These are phyloP conservation scores for Lithophane socia DNA, from an alignment of 2,888 invertebrate genomes.

Conservation along the genomic window DNA sequence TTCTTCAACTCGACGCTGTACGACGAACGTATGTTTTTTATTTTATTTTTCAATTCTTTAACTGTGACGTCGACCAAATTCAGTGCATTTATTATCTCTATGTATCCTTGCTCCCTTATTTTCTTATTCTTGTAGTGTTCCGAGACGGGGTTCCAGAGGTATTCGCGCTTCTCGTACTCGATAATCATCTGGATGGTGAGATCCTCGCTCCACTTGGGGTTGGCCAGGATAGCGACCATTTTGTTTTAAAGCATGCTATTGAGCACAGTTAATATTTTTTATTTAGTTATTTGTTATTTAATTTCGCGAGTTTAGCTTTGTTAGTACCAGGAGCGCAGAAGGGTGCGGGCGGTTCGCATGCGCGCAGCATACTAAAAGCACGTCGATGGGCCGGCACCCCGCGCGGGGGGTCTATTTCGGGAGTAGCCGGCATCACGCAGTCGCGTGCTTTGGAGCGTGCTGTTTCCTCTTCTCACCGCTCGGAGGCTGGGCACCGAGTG, in stretches of 20 bases:
- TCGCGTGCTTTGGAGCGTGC: constrained; percentile 90
- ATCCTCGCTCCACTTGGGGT: constrained; percentile 90
- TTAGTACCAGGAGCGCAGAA: constrained; percentile 85
- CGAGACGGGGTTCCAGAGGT: constrained; percentile 88
- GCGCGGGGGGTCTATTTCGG: constrained; percentile 89
- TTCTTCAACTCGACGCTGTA: constrained; percentile 90
- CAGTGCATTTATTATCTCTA: constrained; percentile 87
- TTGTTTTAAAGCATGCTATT: constrained; percentile 81
- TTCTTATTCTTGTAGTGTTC: constrained; percentile 89
- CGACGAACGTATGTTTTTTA: constrained; percentile 89
- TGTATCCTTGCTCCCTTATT: constrained; percentile 88
- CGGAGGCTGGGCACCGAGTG: constrained; percentile 88
- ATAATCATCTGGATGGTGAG: constrained; percentile 89
- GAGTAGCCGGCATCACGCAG: constrained; percentile 90
- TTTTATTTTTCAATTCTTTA: constrained; percentile 89
- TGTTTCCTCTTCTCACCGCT: constrained; percentile 88
- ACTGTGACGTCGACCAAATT: constrained; percentile 87
- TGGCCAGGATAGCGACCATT: constrained; percentile 88
- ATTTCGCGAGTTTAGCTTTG: constrained; percentile 80
- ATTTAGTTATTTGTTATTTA: constrained; percentile 70
- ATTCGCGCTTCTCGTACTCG: constrained; percentile 88
- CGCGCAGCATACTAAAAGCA: constrained; percentile 91
- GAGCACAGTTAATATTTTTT: constrained; percentile 66
- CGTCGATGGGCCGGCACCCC: constrained; percentile 88
- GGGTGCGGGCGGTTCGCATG: constrained; percentile 90